A percentile compares a stretch with the other conserved stretches of the same genome.
These are phyloP conservation scores for Gymnoscelis rufifasciata DNA, from an alignment of 2,888 invertebrate genomes.

Conservation along the genomic window DNA sequence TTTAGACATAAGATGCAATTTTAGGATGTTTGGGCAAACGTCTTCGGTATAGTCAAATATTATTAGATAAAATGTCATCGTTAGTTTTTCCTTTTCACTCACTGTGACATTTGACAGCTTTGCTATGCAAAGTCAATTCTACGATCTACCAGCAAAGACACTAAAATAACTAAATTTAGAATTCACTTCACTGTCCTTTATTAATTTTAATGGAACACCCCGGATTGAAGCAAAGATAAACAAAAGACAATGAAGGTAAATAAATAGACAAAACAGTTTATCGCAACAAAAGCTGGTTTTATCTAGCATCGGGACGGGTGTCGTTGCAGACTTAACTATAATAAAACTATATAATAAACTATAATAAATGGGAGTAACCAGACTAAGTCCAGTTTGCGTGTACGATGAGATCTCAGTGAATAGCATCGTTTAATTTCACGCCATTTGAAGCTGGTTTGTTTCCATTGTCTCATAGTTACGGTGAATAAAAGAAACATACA, in stretches of 20 bases:
- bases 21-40: too few species aligned
- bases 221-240: not conserved
- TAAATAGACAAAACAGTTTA: slow-evolving; percentile 6
- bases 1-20: too few species aligned
- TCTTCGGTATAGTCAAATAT: too few species aligned
- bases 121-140: too few species aligned
- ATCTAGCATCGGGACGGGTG: slow-evolving; percentile 16
- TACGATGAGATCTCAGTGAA: slow-evolving; percentile 48
- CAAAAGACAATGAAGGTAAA: not conserved
- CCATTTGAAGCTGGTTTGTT: slow-evolving; percentile 38
- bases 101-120: too few species aligned
- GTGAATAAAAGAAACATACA: too few species aligned
- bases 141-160: too few species aligned
- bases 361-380: slow-evolving; percentile 40
- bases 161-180: not conserved
- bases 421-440: slow-evolving; percentile 66
- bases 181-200: too few species aligned
- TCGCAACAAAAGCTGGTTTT: slow-evolving; percentile 9
- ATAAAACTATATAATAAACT: slow-evolving; percentile 27
- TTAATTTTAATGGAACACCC: too few species aligned
- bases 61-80: too few species aligned
- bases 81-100: too few species aligned
- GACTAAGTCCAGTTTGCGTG: slow-evolving; percentile 46
- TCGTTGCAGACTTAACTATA: slow-evolving; percentile 42
- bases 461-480: slow-evolving; percentile 30